Conservation (phyloP, 1,140 invertebrate genomes). For the Cylas formicarius region DNA sequence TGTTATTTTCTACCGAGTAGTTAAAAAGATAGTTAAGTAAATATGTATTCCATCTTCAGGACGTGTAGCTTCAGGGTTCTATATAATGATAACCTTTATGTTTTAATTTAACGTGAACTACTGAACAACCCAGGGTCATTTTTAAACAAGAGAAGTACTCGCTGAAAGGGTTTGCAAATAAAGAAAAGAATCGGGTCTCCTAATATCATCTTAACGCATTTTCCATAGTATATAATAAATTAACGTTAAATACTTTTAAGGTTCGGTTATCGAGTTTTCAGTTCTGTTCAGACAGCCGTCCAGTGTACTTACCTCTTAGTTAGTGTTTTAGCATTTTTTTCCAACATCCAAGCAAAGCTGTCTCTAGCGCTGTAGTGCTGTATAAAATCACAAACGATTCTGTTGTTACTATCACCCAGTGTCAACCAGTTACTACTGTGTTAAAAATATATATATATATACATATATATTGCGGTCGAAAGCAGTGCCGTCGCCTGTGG, state of each 20-base stretch:
- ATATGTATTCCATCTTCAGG: no score
- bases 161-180: no score
- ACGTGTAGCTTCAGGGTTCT: no score
- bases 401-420: constrained; percentile 30
- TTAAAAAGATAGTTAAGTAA: no score
- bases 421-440: constrained; percentile 29
- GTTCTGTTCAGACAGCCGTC: constrained; percentile 10
- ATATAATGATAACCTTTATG: no score
- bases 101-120: no score
- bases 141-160: no score
- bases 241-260: background rate
- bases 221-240: background rate
- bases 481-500: constrained; percentile 31
- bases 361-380: constrained; percentile 31
- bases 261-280: background rate
- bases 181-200: no score
- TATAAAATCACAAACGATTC: constrained; percentile 22
- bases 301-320: constrained; percentile 16
- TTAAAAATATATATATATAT: constrained; percentile 8
- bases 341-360: constrained; percentile 21
- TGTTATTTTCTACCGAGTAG: no score
- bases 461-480: constrained; percentile 16
- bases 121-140: no score
- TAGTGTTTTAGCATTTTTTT: constrained; percentile 18
- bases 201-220: no score